Percentiles rank a stretch among this genome's conserved stretches.
phyloP scores from a whole-genome alignment of 23 tunicate species.

The Phallusia fumigata region DNA sequence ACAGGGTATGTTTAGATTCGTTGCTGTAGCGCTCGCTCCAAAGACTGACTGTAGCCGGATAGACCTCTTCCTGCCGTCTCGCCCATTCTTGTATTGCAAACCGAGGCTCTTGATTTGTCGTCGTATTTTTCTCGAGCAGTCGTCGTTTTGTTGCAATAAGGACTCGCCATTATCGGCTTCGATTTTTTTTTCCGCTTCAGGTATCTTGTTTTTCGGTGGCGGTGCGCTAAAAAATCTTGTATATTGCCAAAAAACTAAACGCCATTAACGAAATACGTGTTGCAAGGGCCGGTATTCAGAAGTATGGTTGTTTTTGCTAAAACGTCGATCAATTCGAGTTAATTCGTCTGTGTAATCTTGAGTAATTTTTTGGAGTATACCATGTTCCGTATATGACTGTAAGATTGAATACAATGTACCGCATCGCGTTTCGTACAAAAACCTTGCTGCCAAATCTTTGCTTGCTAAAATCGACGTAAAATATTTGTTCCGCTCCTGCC shows the following conservation, averaged over 20 bases:
- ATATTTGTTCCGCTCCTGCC: not conserved
- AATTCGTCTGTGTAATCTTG: too few relatives aligned
- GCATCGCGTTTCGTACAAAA: not conserved
- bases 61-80: not conserved
- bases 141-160: conserved; percentile 4
- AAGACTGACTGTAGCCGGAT: not conserved
- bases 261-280: too few relatives aligned
- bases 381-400: too few relatives aligned
- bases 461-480: not conserved
- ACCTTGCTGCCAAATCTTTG: not conserved
- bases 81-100: not conserved
- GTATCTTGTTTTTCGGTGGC: conserved; percentile 1
- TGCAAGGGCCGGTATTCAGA: too few relatives aligned
- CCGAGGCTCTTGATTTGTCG: not conserved
- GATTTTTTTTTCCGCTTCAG: not conserved
- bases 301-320: too few relatives aligned
- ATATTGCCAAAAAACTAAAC: too few relatives aligned
- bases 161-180: not conserved
- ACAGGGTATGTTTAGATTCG: conserved; percentile 7
- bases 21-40: conserved; percentile 7
- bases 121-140: not conserved
- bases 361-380: too few relatives aligned
- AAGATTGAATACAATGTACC: too few relatives aligned
- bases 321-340: too few relatives aligned
- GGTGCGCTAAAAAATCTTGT: not conserved